A percentile compares a stretch with the other conserved stretches of the same genome.
Evolutionary conservation across 2,888 invertebrate species (phyloP).

Genomic region (Dryobotodes eremita): DNA sequence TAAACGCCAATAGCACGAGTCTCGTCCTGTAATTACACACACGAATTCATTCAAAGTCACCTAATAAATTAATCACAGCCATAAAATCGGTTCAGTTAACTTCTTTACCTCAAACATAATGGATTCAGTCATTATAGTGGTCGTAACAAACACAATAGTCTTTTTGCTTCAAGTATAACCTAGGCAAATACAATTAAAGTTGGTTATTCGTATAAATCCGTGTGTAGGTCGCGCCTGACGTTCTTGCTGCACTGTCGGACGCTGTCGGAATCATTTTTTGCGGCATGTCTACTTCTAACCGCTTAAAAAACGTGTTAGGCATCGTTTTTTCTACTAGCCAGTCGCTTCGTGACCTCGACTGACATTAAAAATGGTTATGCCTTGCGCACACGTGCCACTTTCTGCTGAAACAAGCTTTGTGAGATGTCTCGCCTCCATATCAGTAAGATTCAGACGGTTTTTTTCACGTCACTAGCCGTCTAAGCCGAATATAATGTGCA

Average conservation of each 20-base stretch:
- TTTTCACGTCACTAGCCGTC: constrained; percentile 42
- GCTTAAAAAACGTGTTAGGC: constrained; percentile 81
- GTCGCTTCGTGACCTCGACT: constrained; percentile 87
- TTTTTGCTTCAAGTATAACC: constrained; percentile 52
- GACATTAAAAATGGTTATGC: constrained; percentile 86
- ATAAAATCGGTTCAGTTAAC: constrained; percentile 14
- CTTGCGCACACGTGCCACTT: constrained; percentile 79
- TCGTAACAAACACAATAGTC: neutral
- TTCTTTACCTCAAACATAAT: constrained; percentile 17
- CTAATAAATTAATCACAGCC: constrained; percentile 11
- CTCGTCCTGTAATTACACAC: neutral
- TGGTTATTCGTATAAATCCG: constrained; percentile 43
- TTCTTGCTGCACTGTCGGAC: constrained; percentile 55
- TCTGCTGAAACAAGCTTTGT: constrained; percentile 65
- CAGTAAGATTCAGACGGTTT: constrained; percentile 52
- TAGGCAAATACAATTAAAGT: constrained; percentile 57
- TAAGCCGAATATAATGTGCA: constrained; percentile 58
- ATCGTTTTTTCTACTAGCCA: constrained; percentile 81
- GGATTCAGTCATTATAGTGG: constrained; percentile 13
- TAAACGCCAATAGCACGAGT: neutral
- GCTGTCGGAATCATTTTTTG: constrained; percentile 84
- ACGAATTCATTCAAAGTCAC: constrained; percentile 8
- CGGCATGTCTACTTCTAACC: constrained; percentile 83
- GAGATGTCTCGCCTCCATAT: constrained; percentile 60
- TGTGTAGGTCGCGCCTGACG: constrained; percentile 62